These are phyloP conservation scores for Paracyclopina nana DNA, from an alignment of 1,140 invertebrate species.

Conservation along the genomic window DNA sequence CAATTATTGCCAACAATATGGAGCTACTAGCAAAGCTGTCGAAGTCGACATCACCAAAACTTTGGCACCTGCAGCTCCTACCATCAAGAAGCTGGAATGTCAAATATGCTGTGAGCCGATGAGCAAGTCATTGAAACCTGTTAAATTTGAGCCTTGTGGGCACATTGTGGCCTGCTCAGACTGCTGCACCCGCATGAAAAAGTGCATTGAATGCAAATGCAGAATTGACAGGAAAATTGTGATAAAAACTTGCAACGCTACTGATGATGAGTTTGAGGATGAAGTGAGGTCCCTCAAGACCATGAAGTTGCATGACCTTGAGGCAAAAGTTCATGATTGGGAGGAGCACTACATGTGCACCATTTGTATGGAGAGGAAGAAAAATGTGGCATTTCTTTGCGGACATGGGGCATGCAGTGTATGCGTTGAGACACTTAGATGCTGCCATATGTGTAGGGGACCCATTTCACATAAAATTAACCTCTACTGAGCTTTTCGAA, in stretches of 20 bases:
- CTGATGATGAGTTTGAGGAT: not conserved
- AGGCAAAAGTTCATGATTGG: conserved; percentile 63
- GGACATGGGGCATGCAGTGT: conserved; percentile 65
- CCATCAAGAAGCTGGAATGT: conserved; percentile 32
- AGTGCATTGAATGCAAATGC: conserved; percentile 45
- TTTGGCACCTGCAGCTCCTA: too few species aligned
- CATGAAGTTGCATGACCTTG: conserved; percentile 55
- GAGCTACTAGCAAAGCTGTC: too few species aligned
- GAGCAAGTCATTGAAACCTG: conserved; percentile 32
- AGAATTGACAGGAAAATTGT: not conserved
- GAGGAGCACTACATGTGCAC: conserved; percentile 58
- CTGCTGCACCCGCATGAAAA: conserved; percentile 50
- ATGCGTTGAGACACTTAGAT: conserved; percentile 56
- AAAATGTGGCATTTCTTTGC: conserved; percentile 67
- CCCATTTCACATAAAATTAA: conserved; percentile 71
- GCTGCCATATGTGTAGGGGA: conserved; percentile 80
- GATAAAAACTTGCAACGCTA: not conserved
- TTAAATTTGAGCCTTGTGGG: conserved; percentile 48
- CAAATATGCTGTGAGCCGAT: conserved; percentile 45
- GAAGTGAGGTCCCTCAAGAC: conserved; percentile 24
- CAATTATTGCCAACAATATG: too few species aligned
- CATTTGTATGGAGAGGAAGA: conserved; percentile 38
- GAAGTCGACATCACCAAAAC: too few species aligned
- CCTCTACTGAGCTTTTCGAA: conserved; percentile 37
- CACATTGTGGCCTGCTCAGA: conserved; percentile 53